Evolutionary conservation across 2,797 vertebrate species (phyloP), one percentile per base, ranked within the genome.

Genomic region (Neopelma chrysocephalum): DNA sequence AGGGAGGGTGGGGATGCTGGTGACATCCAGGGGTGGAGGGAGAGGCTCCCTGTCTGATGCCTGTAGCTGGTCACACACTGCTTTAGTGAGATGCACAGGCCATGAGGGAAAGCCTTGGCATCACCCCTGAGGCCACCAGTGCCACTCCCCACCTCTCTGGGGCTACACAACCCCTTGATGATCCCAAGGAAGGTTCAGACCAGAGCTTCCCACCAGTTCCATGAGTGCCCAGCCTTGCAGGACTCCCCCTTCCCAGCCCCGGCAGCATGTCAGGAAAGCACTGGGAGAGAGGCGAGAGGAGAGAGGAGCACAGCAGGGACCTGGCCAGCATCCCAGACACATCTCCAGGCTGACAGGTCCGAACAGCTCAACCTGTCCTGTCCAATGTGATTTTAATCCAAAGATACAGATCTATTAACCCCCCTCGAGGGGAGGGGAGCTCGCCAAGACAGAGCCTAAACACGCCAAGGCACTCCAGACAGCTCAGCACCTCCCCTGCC

Each of bases 321-420:
- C 94, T 96, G 94, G 96, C 96, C 13, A 0, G 80, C 70, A 3
- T 90, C 96, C 95, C 92, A 93, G 94, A 83, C 76, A 73, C 64
- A 56, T 94, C 93, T 92, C 48, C 48, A n/a, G n/a, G 70, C 73
- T 94, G 89, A 86, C 89, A 89, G 58, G 79, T 80, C 84, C 1
- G 0, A 3, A 2, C 62, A 58, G 79, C 94, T 93, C 94, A 83
- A 75, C 95, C 91, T 73, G 58, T 79, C 79, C 89, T 88, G 94
- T 94, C 94, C 72, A 5, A 84, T 89, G 82, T 32, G 64, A 92
- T 94, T 90, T 91, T 22, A 78, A 64, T 48, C 94, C 83, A 47
- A 73, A 94, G 70, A 51, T 54, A 87, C 85, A 94, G 93, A 90
- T 87, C 51, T 91, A 94, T 95, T 94, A 94, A 58, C 62, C 50